Percentiles rank a stretch among this genome's conserved stretches.
phyloP scores from a whole-genome alignment of 1,140 invertebrate genomes.

The Trachymyrmex septentrionalis region DNA sequence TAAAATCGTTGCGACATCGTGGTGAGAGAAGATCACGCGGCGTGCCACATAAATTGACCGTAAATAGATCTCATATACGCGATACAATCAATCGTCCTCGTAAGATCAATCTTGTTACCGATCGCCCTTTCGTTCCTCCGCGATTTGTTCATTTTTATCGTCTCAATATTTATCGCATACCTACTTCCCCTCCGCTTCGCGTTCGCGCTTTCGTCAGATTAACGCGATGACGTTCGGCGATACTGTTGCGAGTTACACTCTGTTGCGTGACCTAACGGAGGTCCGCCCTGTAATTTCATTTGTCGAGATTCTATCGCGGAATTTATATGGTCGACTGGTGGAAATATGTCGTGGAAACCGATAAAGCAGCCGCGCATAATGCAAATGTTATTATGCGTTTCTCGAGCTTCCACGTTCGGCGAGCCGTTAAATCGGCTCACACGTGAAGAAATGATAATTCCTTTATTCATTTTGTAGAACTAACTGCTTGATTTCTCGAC shows the following conservation, averaged over 20 bases:
- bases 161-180: conserved; percentile 20
- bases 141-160: conserved; percentile 35
- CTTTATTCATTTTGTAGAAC: not conserved
- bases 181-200: not conserved
- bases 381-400: conserved; percentile 34
- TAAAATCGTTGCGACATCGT: conserved; percentile 11
- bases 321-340: conserved; percentile 71
- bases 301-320: conserved; percentile 75
- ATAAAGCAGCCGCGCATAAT: conserved; percentile 64
- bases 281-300: conserved; percentile 76
- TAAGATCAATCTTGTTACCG: conserved; percentile 50
- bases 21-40: not conserved
- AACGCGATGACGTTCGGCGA: conserved; percentile 66
- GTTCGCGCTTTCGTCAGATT: conserved; percentile 42
- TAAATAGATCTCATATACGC: conserved; percentile 35
- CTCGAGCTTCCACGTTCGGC: conserved; percentile 12
- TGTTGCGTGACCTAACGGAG: conserved; percentile 58
- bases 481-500: conserved; percentile 1
- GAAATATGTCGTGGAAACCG: conserved; percentile 73
- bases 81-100: conserved; percentile 43
- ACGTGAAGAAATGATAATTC: not conserved
- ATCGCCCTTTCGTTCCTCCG: not conserved
- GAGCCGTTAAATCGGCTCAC: conserved; percentile 19
- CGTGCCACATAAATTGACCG: conserved; percentile 36
- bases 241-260: conserved; percentile 54